Conservation (phyloP, 2,888 invertebrate genomes). For the Myopa testacea region DNA sequence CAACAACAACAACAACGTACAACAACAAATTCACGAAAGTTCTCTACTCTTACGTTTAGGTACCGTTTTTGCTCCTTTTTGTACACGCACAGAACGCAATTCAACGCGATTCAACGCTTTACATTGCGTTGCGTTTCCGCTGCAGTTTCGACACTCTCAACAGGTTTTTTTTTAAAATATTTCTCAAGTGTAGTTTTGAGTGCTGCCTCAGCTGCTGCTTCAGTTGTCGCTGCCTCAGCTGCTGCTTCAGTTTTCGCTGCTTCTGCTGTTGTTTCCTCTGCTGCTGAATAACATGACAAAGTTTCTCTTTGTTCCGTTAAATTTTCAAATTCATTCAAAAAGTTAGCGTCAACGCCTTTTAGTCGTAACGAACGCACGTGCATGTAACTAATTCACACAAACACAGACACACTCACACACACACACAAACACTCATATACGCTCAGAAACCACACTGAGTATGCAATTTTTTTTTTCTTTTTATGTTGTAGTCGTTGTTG, state of each 20-base stretch:
- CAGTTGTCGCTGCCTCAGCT: not conserved
- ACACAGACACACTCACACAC: conserved; percentile 21
- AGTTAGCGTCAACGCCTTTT: conserved; percentile 39
- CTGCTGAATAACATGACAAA: conserved; percentile 7
- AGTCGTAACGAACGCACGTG: conserved; percentile 14
- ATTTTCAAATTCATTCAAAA: conserved; percentile 38
- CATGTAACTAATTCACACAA: not conserved
- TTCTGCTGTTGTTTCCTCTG: not conserved
- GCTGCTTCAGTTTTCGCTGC: not conserved
- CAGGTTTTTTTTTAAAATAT: not conserved
- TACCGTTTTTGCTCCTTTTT: not conserved
- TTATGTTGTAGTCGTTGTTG: not conserved
- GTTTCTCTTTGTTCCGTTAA: conserved; percentile 25
- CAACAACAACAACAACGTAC: too few relatives aligned
- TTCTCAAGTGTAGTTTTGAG: not conserved
- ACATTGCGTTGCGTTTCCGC: not conserved
- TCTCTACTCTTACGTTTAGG: too few relatives aligned
- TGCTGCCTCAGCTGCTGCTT: not conserved
- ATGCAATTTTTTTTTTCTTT: not conserved
- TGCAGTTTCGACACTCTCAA: not conserved
- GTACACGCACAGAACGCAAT: not conserved
- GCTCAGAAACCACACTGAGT: too few relatives aligned
- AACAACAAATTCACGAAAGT: too few relatives aligned
- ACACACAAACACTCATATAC: conserved; percentile 38
- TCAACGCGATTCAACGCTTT: not conserved